These are phyloP conservation scores for Drosophila nr. perissopoda DNA, from an alignment of 2,888 invertebrate species.

Conservation along the genomic window DNA sequence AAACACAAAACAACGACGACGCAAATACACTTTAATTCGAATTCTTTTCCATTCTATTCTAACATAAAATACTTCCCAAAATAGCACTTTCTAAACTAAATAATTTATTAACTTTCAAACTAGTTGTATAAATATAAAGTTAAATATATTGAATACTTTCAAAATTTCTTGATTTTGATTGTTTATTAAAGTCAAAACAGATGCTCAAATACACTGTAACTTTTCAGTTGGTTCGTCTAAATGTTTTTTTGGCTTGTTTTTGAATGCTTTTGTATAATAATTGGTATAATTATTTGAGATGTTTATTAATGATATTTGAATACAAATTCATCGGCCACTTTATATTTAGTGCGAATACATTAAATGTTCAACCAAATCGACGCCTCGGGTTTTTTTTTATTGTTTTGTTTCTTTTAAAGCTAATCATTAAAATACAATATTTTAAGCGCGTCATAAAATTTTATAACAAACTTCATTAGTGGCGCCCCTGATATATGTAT, in stretches of 20 bases:
- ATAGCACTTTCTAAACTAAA: not conserved
- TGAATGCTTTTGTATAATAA: slow-evolving; percentile 13
- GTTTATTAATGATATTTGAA: slow-evolving; percentile 59
- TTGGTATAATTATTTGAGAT: slow-evolving; percentile 33
- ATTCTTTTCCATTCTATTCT: not conserved
- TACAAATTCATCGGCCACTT: slow-evolving; percentile 65
- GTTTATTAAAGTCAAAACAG: not conserved
- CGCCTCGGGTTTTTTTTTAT: slow-evolving; percentile 28
- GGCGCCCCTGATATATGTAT: slow-evolving; percentile 41
- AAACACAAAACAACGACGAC: not conserved
- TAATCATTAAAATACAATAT: slow-evolving; percentile 81
- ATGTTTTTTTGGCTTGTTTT: not conserved
- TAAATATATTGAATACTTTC: not conserved
- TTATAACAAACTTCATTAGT: slow-evolving; percentile 81
- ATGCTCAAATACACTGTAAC: not conserved
- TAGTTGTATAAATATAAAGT: not conserved
- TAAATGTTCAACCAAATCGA: slow-evolving; percentile 26
- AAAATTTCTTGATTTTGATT: not conserved
- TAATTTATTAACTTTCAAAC: no score
- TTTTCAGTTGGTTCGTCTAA: not conserved
- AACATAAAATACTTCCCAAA: not conserved
- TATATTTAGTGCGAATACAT: slow-evolving; percentile 54
- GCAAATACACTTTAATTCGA: not conserved
- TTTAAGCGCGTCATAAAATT: slow-evolving; percentile 75
- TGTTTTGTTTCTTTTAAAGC: not conserved